Percentiles rank a stretch among this genome's conserved stretches.
Evolutionary conservation across 1,140 invertebrate genomes (phyloP).

Genomic region (Drosophila sturtevanti): DNA sequence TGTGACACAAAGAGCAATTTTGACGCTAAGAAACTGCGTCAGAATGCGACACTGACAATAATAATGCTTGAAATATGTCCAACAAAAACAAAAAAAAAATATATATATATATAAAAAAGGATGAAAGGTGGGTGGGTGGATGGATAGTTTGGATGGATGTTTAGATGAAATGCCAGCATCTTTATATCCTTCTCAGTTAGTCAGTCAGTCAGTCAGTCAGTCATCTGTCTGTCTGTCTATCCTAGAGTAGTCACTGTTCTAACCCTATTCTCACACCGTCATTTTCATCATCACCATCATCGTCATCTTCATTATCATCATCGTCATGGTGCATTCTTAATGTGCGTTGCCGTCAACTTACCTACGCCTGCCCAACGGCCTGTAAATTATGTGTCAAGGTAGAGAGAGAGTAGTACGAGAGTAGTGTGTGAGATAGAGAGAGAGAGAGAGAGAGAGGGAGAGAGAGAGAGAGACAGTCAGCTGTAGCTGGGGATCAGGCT

Average conservation of each 20-base stretch:
- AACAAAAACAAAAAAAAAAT: neutral
- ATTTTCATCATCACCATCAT: too few species aligned
- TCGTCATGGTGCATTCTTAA: slow-evolving; percentile 65
- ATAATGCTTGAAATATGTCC: slow-evolving; percentile 22
- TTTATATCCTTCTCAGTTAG: neutral
- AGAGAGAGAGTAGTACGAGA: slow-evolving; percentile 32
- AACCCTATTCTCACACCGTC: neutral
- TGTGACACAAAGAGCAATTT: slow-evolving; percentile 15
- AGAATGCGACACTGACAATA: slow-evolving; percentile 57
- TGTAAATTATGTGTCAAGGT: slow-evolving; percentile 74
- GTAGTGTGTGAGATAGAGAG: slow-evolving; percentile 4
- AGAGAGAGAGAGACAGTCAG: too few species aligned
- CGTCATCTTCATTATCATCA: slow-evolving; percentile 18
- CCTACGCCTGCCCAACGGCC: slow-evolving; percentile 58
- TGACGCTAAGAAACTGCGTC: slow-evolving; percentile 57
- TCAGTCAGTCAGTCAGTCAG: neutral
- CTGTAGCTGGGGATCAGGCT: neutral
- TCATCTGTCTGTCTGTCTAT: neutral
- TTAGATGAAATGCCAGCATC: neutral
- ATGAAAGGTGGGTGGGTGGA: too few species aligned
- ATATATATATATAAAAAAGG: too few species aligned
- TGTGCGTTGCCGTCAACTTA: slow-evolving; percentile 50
- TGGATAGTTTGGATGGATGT: too few species aligned
- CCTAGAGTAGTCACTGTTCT: neutral
- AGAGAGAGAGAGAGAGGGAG: neutral